A percentile compares a stretch with the other conserved stretches of the same genome.
Conservation (phyloP, 2,113 vertebrate species). For the Blennius ocellaris region DNA sequence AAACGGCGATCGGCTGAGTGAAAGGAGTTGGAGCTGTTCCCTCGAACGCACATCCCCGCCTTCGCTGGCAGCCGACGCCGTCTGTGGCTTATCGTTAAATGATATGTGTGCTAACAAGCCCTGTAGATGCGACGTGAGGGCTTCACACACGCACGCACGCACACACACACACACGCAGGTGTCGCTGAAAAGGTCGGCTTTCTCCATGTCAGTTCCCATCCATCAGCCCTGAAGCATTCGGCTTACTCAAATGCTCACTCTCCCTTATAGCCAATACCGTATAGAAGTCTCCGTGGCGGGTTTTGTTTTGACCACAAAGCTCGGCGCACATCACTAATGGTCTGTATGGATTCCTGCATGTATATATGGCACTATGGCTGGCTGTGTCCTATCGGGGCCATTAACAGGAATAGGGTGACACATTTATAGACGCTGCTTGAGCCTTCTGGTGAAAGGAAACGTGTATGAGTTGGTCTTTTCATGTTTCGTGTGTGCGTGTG, state of each 20-base stretch:
- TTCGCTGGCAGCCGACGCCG: constrained; percentile 29
- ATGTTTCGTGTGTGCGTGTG: not conserved
- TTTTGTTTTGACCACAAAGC: constrained; percentile 1
- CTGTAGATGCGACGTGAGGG: constrained; percentile 33
- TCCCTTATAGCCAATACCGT: constrained; percentile 25
- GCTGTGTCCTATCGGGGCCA: constrained; percentile 32
- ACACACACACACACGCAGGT: constrained; percentile 51
- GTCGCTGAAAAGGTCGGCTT: constrained; percentile 60
- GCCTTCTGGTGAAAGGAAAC: constrained; percentile 21
- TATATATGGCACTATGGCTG: constrained; percentile 21
- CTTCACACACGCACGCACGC: constrained; percentile 28
- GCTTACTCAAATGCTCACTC: constrained; percentile 31
- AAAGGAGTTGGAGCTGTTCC: constrained; percentile 1
- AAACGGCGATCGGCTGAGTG: constrained; percentile 16
- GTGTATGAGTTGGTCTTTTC: not conserved
- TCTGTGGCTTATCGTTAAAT: constrained; percentile 23
- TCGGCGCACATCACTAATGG: constrained; percentile 42
- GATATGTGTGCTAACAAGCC: constrained; percentile 48
- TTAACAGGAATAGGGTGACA: constrained; percentile 40
- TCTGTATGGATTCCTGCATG: constrained; percentile 48
- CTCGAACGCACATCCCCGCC: not conserved
- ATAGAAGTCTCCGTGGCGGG: constrained; percentile 3
- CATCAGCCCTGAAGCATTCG: constrained; percentile 49
- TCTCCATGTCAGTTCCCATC: constrained; percentile 51
- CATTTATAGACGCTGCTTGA: constrained; percentile 33